Evolutionary conservation across 2,888 invertebrate genomes (phyloP), one percentile per base, ranked within the genome.

Genomic region (Petrophora chlorosata): DNA sequence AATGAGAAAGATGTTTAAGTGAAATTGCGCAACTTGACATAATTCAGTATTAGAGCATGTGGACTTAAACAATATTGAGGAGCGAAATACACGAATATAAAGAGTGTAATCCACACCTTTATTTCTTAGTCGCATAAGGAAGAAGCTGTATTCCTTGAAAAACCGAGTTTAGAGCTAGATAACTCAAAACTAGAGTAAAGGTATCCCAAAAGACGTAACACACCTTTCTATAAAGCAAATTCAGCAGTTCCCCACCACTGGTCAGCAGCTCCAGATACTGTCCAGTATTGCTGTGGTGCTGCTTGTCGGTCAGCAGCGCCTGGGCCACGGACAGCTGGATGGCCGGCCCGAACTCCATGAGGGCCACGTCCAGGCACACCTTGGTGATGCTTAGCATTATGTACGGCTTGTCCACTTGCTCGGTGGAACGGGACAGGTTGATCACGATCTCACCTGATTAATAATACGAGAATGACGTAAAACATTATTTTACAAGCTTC

Each of bases 311-410:
- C 22, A 96, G 76, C 46, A 79, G 46, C 4, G 76, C 75, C 7
- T 68, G 73, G 1, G 69, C 67, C 8, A 85, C 49, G 0, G 83
- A 72, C 50, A 95, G 90, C 79, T 96, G 96, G 25, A 95, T 83
- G 0, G 95, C 95, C 0, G 95, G 94, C 0, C 96, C 96, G 72
- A 92, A 95, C 57, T 94, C 93, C 93, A 96, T 95, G 16, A 95
- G 82, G 0, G 96, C 95, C 38, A 94, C 91, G 73, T 96, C 96
- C 51, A 94, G 86, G 64, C 94, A 93, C 7, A 95, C 76, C 51
- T 94, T 92, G 44, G 93, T 93, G 17, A 96, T 74, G 57, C 94
- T 92, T 53, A 96, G 79, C 91, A 94, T 94, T 26, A 96, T 83
- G 76, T 96, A 96, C 0, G 95, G 94, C 25, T 93, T 92, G 62